Percentiles rank a stretch among this genome's conserved stretches.
Conservation (phyloP, 2,888 invertebrate species). For the Tachina grossa region DNA sequence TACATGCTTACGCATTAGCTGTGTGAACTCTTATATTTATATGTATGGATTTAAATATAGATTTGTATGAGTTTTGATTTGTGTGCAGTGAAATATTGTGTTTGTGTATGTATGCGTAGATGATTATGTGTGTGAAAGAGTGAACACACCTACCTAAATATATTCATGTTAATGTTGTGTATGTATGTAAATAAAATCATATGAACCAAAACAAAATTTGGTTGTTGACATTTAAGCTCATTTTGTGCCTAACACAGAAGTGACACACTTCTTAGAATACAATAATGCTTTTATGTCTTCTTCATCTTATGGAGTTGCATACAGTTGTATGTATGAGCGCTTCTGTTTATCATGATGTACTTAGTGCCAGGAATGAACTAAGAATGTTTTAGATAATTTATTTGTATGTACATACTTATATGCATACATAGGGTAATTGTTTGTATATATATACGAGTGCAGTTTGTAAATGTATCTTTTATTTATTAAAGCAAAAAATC, state of each 20-base stretch:
- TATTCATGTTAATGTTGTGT: not conserved
- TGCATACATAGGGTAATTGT: not conserved
- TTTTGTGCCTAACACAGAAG: conserved; percentile 74
- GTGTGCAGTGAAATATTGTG: not conserved
- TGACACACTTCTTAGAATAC: conserved; percentile 64
- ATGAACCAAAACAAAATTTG: conserved; percentile 73
- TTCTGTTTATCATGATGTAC: conserved; percentile 24
- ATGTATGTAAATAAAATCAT: conserved; percentile 50
- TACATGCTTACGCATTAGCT: not conserved
- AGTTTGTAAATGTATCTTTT: not conserved
- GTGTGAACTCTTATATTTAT: not conserved
- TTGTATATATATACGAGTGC: not conserved
- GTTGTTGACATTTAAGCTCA: conserved; percentile 76
- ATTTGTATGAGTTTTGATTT: conserved; percentile 8
- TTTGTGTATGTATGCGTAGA: no score
- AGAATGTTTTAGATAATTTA: conserved; percentile 42
- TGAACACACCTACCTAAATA: not conserved
- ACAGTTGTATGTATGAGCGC: not conserved
- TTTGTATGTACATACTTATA: conserved; percentile 4
- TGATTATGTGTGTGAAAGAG: no score
- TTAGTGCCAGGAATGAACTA: conserved; percentile 34
- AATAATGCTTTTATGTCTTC: conserved; percentile 51
- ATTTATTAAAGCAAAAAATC: not conserved
- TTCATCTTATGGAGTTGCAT: conserved; percentile 20
- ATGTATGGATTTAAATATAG: not conserved